Evolutionary conservation across 2,888 invertebrate genomes (phyloP).

Genomic region (Xestia rhomboidea): DNA sequence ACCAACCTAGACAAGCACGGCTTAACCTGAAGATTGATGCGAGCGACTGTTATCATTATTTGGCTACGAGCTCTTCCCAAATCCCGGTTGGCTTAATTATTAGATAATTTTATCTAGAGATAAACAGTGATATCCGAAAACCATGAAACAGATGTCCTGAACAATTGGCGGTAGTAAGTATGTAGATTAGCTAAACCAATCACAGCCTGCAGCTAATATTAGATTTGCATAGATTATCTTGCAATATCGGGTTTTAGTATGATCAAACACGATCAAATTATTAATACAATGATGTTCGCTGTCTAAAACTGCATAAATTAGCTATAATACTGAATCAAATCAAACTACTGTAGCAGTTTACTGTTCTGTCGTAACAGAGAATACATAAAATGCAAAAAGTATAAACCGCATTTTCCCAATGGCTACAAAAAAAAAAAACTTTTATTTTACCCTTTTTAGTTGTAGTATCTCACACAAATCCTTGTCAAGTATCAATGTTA

Average conservation of each 20-base stretch:
- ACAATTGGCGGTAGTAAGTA: neutral
- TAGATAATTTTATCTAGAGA: neutral
- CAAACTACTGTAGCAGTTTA: neutral
- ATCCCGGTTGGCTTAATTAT: too few species aligned
- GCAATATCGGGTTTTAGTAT: constrained; percentile 18
- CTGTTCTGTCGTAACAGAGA: neutral
- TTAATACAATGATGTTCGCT: constrained; percentile 17
- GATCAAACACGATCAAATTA: constrained; percentile 45
- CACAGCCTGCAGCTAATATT: constrained; percentile 42
- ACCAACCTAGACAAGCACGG: too few species aligned
- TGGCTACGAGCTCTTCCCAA: too few species aligned
- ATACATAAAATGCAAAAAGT: neutral
- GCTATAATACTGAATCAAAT: neutral
- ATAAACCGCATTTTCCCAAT: too few species aligned
- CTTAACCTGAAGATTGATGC: too few species aligned
- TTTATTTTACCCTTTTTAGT: too few species aligned
- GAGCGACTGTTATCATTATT: too few species aligned
- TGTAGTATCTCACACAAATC: too few species aligned
- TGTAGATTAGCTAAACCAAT: constrained; percentile 23
- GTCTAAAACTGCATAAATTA: constrained; percentile 33
- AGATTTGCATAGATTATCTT: constrained; percentile 41
- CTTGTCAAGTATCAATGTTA: too few species aligned
- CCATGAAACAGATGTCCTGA: neutral
- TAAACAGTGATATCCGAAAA: neutral
- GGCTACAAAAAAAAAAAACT: too few species aligned